These are phyloP conservation scores for Epizoanthus rinbou DNA, from an alignment of 92 coral and sea anemone genomes.

Conservation along the genomic window DNA sequence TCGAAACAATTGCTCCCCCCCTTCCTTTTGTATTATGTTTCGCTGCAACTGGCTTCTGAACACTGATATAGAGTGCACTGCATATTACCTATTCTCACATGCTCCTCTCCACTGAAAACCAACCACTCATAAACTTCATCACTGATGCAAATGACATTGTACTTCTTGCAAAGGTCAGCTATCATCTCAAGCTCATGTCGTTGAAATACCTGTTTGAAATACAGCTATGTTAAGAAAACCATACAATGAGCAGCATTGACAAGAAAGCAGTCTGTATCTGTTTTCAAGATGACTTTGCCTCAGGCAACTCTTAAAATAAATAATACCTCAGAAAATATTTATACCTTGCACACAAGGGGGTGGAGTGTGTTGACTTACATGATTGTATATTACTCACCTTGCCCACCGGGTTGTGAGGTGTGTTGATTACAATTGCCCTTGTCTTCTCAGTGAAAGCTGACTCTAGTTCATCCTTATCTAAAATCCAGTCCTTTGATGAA, in stretches of 20 bases:
- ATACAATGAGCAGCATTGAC: not conserved
- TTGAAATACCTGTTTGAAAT: slow-evolving; percentile 71
- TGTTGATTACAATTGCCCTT: too few species aligned
- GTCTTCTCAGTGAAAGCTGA: slow-evolving; percentile 85
- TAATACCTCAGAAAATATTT: too few species aligned
- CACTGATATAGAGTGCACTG: not conserved
- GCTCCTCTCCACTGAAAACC: slow-evolving; percentile 81
- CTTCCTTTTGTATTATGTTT: too few species aligned
- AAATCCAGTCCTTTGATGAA: slow-evolving; percentile 81
- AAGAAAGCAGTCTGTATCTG: not conserved
- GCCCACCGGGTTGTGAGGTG: too few species aligned
- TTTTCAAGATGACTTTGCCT: not conserved
- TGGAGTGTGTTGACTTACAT: too few species aligned
- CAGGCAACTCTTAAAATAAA: not conserved
- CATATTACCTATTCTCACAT: slow-evolving; percentile 90
- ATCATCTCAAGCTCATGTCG: slow-evolving; percentile 83
- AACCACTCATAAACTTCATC: slow-evolving; percentile 99
- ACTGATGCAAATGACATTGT: slow-evolving; percentile 90
- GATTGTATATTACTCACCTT: too few species aligned
- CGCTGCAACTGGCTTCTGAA: not conserved
- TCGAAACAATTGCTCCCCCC: too few species aligned
- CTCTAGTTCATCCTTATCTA: slow-evolving; percentile 80
- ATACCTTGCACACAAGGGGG: too few species aligned
- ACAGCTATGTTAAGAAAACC: not conserved
- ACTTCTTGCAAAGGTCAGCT: slow-evolving; percentile 82